Conservation (phyloP, 2,888 invertebrate species). For the Caenorhabditis afra region DNA sequence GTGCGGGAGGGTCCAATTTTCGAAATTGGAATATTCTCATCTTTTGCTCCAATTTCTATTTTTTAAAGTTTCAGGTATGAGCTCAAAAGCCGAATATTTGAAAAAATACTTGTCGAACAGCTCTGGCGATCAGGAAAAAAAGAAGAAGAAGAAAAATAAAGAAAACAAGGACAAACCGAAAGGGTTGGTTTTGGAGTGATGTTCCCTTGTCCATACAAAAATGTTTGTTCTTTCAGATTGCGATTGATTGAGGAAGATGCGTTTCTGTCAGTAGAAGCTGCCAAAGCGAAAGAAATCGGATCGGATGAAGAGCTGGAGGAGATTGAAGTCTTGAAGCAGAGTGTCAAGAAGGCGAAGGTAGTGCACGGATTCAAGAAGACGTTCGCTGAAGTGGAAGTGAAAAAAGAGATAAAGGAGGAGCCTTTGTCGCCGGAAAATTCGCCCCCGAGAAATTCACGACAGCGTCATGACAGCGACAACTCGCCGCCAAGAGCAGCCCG, state of each 20-base stretch:
- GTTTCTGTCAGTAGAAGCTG: conserved; percentile 65
- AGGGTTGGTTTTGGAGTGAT: conserved; percentile 18
- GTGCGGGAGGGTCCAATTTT: too few relatives aligned
- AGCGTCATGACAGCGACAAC: conserved; percentile 47
- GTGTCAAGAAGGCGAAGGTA: conserved; percentile 56
- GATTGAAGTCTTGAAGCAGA: conserved; percentile 61
- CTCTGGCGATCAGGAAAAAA: conserved; percentile 30
- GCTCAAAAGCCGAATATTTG: conserved; percentile 65
- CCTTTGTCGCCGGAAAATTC: conserved; percentile 38
- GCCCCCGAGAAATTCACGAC: conserved; percentile 21
- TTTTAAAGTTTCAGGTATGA: conserved; percentile 32
- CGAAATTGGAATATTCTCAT: too few relatives aligned
- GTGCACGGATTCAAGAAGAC: conserved; percentile 56
- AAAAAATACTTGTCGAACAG: conserved; percentile 61
- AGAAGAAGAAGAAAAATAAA: conserved; percentile 66
- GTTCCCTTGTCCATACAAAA: neutral
- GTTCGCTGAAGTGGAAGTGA: conserved; percentile 38
- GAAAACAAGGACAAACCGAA: conserved; percentile 28
- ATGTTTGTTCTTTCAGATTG: conserved; percentile 58
- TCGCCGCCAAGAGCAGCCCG: conserved; percentile 10
- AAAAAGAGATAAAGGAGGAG: conserved; percentile 49
- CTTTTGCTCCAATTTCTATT: neutral
- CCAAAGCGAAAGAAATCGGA: conserved; percentile 53
- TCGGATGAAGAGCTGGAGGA: conserved; percentile 65
- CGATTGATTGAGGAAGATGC: conserved; percentile 72